Evolutionary conservation across 2,888 invertebrate species (phyloP), one percentile per base, ranked within the genome.

Genomic region (Rhopalosiphum nymphaeae): DNA sequence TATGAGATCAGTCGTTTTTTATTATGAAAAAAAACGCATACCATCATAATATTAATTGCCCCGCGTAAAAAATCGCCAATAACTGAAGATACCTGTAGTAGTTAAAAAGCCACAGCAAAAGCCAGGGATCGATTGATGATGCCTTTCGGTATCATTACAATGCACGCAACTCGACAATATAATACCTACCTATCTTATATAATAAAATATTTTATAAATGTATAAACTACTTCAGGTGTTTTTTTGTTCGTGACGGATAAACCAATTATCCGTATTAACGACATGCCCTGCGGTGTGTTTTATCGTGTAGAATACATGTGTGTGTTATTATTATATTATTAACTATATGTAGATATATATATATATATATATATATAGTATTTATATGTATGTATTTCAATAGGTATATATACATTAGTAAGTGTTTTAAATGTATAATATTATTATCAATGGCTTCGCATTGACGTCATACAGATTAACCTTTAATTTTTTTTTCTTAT

Each of bases 381-480:
- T 56, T 25, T 56, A 56, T 56, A 13, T 67, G 25, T n/a, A 21
- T 78, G 7, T 36, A 21, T 78, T 78, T 78, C 21, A 78, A 21
- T 36, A 78, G 78, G 36, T 36, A 36, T 78, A 36, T 78, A 9
- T 78, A 78, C 78, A 78, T 78, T 36, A 36, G 78, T 78, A 44
- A 90, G 67, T 90, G 90, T 90, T 90, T 91, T 91, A 16, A n/a
- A 87, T 36, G 46, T 49, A 26, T 16, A 57, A 29, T 89, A 89
- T 26, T 61, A 57, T 44, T 53, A 91, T 78, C 91, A 91, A n/a
- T 42, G 42, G 78, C 42, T 56, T 85, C 56, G 49, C 91, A 91
- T 85, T 91, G 91, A 91, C 91, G 91, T 91, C 91, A 91, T 85
- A 44, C 56, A 29, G 84, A 85, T 85, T 91, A 85, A 85, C 44